Conservation (phyloP, 2,113 vertebrate genomes). For the Hipposideros armiger region DNA sequence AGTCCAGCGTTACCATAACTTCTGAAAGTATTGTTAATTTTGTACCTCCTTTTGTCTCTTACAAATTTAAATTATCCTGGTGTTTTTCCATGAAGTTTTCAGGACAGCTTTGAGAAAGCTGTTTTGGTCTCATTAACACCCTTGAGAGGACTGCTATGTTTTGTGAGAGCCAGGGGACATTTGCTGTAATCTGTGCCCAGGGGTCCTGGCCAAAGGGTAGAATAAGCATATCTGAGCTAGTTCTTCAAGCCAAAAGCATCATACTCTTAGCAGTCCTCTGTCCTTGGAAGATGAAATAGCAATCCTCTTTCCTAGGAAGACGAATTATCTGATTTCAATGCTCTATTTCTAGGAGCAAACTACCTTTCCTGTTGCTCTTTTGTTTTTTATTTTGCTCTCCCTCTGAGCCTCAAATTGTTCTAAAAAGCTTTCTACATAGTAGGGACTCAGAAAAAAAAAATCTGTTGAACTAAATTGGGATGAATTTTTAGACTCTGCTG, state of each 20-base stretch:
- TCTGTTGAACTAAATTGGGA: neutral
- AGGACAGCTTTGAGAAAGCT: constrained; percentile 37
- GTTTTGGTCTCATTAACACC: neutral
- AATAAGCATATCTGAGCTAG: neutral
- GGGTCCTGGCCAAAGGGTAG: neutral
- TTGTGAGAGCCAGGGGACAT: neutral
- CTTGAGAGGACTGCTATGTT: neutral
- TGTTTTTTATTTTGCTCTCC: neutral
- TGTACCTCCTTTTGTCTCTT: neutral
- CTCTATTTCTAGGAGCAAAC: neutral
- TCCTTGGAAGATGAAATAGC: neutral
- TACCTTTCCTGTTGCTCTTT: neutral
- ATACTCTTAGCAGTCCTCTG: neutral
- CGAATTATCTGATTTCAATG: neutral
- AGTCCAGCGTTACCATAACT: neutral
- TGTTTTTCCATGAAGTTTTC: constrained; percentile 12
- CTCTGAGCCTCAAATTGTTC: neutral
- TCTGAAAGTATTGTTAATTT: constrained; percentile 38
- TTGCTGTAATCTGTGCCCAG: neutral
- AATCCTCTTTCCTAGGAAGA: neutral
- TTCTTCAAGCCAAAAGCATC: neutral
- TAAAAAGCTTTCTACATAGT: neutral
- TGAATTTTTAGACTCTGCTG: neutral
- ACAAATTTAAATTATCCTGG: neutral
- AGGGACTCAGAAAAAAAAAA: neutral